phyloP scores from a whole-genome alignment of 2,888 invertebrate species.

The Tachina grossa region DNA sequence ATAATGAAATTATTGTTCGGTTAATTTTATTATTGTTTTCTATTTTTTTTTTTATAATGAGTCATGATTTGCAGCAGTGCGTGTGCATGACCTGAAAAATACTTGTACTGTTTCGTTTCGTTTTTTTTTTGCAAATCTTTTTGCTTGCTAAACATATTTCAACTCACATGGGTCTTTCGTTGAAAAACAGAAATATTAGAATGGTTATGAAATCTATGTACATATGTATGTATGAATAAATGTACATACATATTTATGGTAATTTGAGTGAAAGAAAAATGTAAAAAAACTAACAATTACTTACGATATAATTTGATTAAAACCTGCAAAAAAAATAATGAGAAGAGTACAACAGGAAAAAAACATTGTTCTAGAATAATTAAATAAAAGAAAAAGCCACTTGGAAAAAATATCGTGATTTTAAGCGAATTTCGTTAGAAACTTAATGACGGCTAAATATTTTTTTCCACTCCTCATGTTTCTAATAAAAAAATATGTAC shows the following conservation, averaged over 20 bases:
- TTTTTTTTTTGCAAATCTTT: constrained; percentile 40
- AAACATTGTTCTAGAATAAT: constrained; percentile 15
- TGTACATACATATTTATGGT: constrained; percentile 23
- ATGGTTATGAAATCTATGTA: not conserved
- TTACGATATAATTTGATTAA: constrained; percentile 55
- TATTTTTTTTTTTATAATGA: constrained; percentile 38
- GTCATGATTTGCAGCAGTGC: constrained; percentile 62
- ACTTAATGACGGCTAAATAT: constrained; percentile 18
- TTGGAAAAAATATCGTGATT: constrained; percentile 25
- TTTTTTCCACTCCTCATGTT: constrained; percentile 1
- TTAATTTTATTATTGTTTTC: constrained; percentile 34
- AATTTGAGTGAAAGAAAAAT: constrained; percentile 48
- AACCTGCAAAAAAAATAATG: not conserved
- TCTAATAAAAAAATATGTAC: constrained; percentile 35
- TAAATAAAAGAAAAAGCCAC: constrained; percentile 22
- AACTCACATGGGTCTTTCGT: constrained; percentile 27
- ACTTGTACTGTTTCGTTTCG: constrained; percentile 39
- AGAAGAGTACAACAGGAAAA: constrained; percentile 12
- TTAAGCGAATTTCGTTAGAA: constrained; percentile 42
- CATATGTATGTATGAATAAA: not conserved
- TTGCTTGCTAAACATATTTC: constrained; percentile 34
- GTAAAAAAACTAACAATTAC: constrained; percentile 41
- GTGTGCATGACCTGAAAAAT: constrained; percentile 64
- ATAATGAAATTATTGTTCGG: constrained; percentile 44
- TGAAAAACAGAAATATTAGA: constrained; percentile 18